Evolutionary conservation across 2,797 vertebrate species (phyloP), one percentile per base, ranked within the genome.

Genomic region (Gallinago nigripennis): DNA sequence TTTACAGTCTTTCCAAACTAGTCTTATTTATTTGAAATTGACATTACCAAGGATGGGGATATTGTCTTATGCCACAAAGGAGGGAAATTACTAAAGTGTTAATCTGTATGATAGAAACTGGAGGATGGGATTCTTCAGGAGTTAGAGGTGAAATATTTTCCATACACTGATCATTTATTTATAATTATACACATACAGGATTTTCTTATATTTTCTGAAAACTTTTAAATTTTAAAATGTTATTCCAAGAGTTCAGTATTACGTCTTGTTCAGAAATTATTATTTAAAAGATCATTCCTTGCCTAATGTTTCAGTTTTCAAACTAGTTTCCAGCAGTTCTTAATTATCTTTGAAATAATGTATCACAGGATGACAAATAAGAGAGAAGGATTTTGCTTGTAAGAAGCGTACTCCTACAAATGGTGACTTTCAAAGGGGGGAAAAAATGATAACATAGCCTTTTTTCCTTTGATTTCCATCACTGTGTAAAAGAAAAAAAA

Each of bases 111-210:
- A 19, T 10, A 65, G 16, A 23, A 91, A 48, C 3, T 2, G 2
- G n/a, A 63, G 24, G 7, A 24, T 75, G 25, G 60, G 8, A 17
- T 0, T 45, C 9, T 1, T n/a, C 4, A 25, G 16, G 33, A 84
- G 30, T 41, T 37, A 70, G 18, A 80, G 11, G 16, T 24, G 37
- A 50, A 39, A 12, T n/a, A 31, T 5, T 82, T 56, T 17, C 18
- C 2, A 8, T 11, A 20, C 19, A 35, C 10, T 46, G 11, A 20
- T 71, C 0, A 56, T 71, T 87, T 80, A 6, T 66, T 39, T 54
- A 2, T 37, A 19, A 48, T 19, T 51, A 9, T 12, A 41, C 19
- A 8, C 1, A 11, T 33, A 24, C 2, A 13, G 1, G 4, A 17
- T 66, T 75, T 71, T 63, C 6, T 75, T 23, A 33, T 1, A 21